Evolutionary conservation across 1,140 invertebrate genomes (phyloP).

Genomic region (Streblospio benedicti): DNA sequence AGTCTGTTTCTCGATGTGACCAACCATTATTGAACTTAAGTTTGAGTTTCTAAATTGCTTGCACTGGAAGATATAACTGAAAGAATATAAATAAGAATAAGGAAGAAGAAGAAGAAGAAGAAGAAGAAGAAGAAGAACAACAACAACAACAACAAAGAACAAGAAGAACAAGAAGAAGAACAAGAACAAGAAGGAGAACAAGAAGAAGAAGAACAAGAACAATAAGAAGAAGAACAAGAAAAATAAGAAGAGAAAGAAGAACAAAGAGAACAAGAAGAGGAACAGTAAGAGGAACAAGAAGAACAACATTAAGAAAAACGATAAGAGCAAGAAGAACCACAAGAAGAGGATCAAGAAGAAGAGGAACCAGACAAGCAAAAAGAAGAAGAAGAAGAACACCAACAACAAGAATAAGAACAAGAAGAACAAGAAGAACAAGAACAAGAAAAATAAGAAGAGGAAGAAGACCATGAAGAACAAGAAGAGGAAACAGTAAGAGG

Average conservation of each 20-base stretch:
- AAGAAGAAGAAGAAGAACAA: too few species aligned
- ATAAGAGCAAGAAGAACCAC: not conserved
- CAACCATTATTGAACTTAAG: not conserved
- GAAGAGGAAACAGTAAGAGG: too few species aligned
- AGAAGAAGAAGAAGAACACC: not conserved
- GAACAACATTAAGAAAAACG: constrained; percentile 6
- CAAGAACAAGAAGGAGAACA: not conserved
- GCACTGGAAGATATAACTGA: not conserved
- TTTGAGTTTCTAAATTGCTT: not conserved
- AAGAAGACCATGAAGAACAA: not conserved
- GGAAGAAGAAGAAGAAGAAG: too few species aligned
- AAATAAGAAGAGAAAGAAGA: constrained; percentile 12
- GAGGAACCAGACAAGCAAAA: not conserved
- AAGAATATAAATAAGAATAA: not conserved
- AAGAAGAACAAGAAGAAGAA: too few species aligned
- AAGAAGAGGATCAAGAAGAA: not conserved
- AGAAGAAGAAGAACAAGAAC: constrained; percentile 1
- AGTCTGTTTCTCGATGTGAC: not conserved
- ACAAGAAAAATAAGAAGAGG: not conserved
- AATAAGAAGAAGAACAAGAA: constrained; percentile 16
- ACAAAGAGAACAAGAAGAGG: constrained; percentile 11
- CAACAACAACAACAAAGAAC: too few species aligned
- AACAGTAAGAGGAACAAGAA: constrained; percentile 5
- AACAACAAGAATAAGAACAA: constrained; percentile 8
- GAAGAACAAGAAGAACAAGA: constrained; percentile 7